Evolutionary conservation across 2,888 invertebrate genomes (phyloP), one percentile per base, ranked within the genome.

Genomic region (Gymnocheta viridis): DNA sequence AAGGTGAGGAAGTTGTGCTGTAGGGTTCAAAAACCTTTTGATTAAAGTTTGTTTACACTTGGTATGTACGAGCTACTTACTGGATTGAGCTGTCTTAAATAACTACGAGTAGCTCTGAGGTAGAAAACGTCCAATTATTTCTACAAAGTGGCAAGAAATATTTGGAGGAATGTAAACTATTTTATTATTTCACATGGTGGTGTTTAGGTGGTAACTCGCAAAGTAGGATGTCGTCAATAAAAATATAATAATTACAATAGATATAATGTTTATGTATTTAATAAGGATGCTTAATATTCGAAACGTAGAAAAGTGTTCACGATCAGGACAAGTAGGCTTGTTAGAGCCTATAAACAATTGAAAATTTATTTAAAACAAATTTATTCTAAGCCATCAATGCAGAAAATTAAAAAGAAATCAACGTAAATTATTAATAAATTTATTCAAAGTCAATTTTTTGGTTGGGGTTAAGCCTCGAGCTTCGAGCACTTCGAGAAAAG

Each of bases 11-110:
- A 84, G 81, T 84, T 73, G 32, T 27, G 66, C 41, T 69, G 19
- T 80, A 78, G 81, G 62, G 84, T 84, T 84, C 84, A 84, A 81
- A 84, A 73, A 84, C 81, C 84, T 84, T 77, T 67, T 29, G 47
- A 41, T 47, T 41, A 73, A 73, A 84, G 81, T 84, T 81, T 84
- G 73, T 81, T 84, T 84, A 81, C 84, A 80, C 84, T 81, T 84
- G 73, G 32, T 41, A 69, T 81, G 49, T 73, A 7, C 10, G 62
- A 60, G 19, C 19, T 49, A 35, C 24, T 24, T 44, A 32, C 62
- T 58, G 19, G 27, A 29, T 47, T 58, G 2, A 77, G 38, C 49
- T 54, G 29, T 51, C 47, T 35, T 38, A 27, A 35, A 17, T 22
- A 47, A n/a, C 27, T 19, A 29, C 56, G 41, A 54, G 41, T 22